A percentile compares a stretch with the other conserved stretches of the same genome.
phyloP scores from a whole-genome alignment of 2,113 vertebrate genomes.

The Pleuronectes platessa region DNA sequence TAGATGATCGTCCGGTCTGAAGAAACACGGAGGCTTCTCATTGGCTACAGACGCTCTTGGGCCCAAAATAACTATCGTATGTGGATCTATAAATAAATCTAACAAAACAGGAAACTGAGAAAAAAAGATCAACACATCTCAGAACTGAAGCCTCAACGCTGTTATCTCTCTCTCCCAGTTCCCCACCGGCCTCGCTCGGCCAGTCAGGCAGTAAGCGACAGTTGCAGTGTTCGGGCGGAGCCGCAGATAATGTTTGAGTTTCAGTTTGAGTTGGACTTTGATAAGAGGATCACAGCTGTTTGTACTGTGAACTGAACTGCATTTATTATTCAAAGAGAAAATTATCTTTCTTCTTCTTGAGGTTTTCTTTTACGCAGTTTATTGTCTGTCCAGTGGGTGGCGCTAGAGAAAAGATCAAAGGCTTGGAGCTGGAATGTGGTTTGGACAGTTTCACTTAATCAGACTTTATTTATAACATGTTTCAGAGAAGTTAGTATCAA shows the following conservation, averaged over 20 bases:
- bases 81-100: too few species aligned
- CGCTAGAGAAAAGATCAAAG: neutral
- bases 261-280: constrained; percentile 26
- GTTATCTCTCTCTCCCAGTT: constrained; percentile 26
- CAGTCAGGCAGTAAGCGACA: constrained; percentile 30
- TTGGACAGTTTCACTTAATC: neutral
- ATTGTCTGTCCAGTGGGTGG: too few species aligned
- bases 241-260: constrained; percentile 21
- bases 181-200: constrained; percentile 1
- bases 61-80: too few species aligned
- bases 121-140: too few species aligned
- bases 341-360: too few species aligned
- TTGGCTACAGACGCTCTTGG: too few species aligned
- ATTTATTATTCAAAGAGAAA: too few species aligned
- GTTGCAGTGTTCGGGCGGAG: constrained; percentile 53
- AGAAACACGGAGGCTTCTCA: too few species aligned
- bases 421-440: neutral
- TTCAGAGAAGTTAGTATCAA: neutral
- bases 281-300: neutral
- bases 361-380: too few species aligned
- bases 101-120: neutral
- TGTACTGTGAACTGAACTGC: too few species aligned
- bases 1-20: too few species aligned
- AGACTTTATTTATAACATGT: neutral
- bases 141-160: too few species aligned